Evolutionary conservation across 37 sponge, comb jelly and placozoan species (phyloP).

Genomic region (Beroe forskalii): DNA sequence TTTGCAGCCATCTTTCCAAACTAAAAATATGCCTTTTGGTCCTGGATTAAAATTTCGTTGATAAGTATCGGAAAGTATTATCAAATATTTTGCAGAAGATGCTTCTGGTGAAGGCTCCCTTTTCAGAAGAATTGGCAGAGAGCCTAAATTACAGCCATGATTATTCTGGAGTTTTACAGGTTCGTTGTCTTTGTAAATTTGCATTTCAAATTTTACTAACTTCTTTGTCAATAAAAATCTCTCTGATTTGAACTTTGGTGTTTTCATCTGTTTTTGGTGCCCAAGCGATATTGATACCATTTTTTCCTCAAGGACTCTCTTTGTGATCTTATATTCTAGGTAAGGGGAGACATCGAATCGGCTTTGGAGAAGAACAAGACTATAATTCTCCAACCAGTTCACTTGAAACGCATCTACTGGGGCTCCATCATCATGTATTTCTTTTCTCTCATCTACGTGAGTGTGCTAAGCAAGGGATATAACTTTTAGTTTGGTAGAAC

Average conservation of each 20-base stretch:
- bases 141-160: background rate
- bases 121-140: background rate
- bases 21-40: too few relatives aligned
- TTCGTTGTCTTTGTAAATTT: background rate
- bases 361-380: background rate
- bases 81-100: too few relatives aligned
- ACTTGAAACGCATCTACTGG: constrained; percentile 7
- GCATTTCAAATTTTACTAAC: background rate
- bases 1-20: too few relatives aligned
- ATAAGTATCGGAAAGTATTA: too few relatives aligned
- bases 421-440: constrained; percentile 57
- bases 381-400: background rate
- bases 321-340: background rate
- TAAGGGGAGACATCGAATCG: background rate
- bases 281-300: background rate
- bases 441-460: constrained; percentile 45
- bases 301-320: background rate
- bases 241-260: background rate
- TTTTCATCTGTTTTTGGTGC: background rate
- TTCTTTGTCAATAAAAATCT: background rate
- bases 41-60: too few relatives aligned
- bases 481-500: too few relatives aligned
- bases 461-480: too few relatives aligned
- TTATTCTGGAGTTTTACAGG: background rate
- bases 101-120: constrained; percentile 6